Evolutionary conservation across 2,797 vertebrate species (phyloP).

Genomic region (Cryptoprocta ferox): DNA sequence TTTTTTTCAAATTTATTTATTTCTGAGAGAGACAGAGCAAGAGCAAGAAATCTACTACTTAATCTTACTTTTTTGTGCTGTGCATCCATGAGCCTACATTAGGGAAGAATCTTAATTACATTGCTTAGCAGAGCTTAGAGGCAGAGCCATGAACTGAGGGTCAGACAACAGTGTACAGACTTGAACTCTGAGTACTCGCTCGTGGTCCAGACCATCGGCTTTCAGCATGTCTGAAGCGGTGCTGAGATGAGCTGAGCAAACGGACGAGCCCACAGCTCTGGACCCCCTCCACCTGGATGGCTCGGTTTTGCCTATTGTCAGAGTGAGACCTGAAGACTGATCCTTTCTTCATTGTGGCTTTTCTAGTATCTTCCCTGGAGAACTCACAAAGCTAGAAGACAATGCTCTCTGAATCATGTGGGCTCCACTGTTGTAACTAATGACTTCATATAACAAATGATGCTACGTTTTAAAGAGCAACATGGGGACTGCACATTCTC

Average conservation of each 20-base stretch:
- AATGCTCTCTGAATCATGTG: neutral
- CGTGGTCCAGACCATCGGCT: neutral
- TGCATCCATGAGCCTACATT: neutral
- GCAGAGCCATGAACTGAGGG: neutral
- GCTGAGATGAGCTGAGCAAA: neutral
- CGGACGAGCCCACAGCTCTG: rapidly evolving
- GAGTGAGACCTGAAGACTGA: neutral
- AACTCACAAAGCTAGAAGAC: neutral
- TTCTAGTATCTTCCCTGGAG: neutral
- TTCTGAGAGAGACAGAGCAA: no score
- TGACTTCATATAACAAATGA: neutral
- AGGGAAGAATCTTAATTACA: neutral
- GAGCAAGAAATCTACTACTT: neutral
- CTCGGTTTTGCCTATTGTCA: neutral
- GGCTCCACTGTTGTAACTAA: neutral
- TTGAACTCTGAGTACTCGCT: neutral
- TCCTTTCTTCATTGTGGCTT: neutral
- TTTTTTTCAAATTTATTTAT: no score
- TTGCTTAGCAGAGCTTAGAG: neutral
- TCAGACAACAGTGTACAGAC: neutral
- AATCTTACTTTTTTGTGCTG: neutral
- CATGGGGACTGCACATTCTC: neutral
- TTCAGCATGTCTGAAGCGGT: neutral
- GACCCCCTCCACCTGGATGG: neutral
- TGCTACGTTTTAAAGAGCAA: neutral